Evolutionary conservation across 1,140 invertebrate genomes (phyloP).

Genomic region (Ceratina australensis): DNA sequence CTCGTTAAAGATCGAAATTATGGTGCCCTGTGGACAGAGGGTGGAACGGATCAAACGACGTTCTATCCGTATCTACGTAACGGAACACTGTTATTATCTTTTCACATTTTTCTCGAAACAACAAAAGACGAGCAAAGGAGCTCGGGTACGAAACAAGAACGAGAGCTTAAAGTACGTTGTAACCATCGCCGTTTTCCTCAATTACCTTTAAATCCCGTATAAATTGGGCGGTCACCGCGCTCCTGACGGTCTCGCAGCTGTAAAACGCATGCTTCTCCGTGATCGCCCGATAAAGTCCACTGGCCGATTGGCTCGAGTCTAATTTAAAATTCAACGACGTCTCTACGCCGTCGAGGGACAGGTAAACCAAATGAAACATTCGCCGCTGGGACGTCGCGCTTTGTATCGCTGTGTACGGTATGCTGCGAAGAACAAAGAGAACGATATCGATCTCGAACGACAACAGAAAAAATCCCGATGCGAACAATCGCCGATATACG

Average conservation of each 20-base stretch:
- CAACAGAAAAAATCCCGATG: not conserved
- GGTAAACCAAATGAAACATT: conserved; percentile 87
- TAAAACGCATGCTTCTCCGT: conserved; percentile 96
- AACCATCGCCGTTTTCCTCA: no score
- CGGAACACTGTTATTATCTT: not conserved
- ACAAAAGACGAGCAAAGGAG: no score
- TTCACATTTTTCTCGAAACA: no score
- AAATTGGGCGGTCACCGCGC: conserved; percentile 92
- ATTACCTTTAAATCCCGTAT: conserved; percentile 90
- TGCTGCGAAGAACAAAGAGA: conserved; percentile 80
- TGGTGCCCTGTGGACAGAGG: conserved; percentile 84
- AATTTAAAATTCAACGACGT: conserved; percentile 88
- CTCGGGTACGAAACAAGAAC: no score
- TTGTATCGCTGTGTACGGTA: conserved; percentile 90
- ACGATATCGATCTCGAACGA: not conserved
- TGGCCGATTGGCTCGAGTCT: conserved; percentile 87
- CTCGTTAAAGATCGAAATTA: conserved; percentile 94
- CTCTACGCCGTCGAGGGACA: conserved; percentile 85
- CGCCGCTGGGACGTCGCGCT: conserved; percentile 88
- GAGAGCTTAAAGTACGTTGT: no score
- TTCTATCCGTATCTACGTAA: not conserved
- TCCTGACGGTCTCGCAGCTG: conserved; percentile 93
- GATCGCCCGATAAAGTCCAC: conserved; percentile 91
- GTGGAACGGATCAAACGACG: not conserved
- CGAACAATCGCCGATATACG: conserved; percentile 36